phyloP scores from a whole-genome alignment of 2,797 vertebrate genomes.

The Bradypodion ventrale region DNA sequence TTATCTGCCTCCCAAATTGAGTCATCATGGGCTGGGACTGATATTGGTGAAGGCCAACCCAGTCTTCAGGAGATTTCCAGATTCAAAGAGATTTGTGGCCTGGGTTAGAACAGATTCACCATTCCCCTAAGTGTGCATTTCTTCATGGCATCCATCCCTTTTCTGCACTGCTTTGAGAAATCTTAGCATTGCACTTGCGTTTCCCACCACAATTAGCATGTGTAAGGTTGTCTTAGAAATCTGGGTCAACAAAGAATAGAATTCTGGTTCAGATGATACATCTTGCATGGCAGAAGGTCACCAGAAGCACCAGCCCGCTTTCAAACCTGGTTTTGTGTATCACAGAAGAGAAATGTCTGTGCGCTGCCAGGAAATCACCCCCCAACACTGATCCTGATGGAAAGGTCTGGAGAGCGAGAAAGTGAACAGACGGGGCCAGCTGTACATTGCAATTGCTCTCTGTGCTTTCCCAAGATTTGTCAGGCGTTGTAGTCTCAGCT shows the following conservation, averaged over 20 bases:
- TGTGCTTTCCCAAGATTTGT: not conserved
- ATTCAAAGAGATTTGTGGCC: not conserved
- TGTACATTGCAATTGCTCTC: not conserved
- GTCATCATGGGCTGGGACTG: not conserved
- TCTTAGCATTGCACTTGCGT: not conserved
- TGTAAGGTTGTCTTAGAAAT: not conserved
- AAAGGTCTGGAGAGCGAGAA: conserved; percentile 15
- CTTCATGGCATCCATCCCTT: not conserved
- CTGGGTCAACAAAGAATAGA: not conserved
- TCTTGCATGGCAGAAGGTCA: conserved; percentile 16
- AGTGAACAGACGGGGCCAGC: not conserved
- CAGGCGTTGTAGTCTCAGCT: not conserved
- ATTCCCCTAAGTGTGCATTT: not conserved
- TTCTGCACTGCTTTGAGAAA: not conserved
- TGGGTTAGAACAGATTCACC: not conserved
- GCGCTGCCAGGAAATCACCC: conserved; percentile 25
- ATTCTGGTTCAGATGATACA: not conserved
- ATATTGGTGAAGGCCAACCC: not conserved
- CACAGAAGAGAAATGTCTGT: conserved; percentile 8
- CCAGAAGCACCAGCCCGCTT: not conserved
- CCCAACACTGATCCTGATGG: not conserved
- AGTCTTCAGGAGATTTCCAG: not conserved
- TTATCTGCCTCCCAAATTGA: not conserved
- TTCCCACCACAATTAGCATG: not conserved
- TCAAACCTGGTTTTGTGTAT: conserved; percentile 22